Evolutionary conservation across 2,888 invertebrate genomes (phyloP), one percentile per base, ranked within the genome.

Genomic region (Copidosoma aretas): DNA sequence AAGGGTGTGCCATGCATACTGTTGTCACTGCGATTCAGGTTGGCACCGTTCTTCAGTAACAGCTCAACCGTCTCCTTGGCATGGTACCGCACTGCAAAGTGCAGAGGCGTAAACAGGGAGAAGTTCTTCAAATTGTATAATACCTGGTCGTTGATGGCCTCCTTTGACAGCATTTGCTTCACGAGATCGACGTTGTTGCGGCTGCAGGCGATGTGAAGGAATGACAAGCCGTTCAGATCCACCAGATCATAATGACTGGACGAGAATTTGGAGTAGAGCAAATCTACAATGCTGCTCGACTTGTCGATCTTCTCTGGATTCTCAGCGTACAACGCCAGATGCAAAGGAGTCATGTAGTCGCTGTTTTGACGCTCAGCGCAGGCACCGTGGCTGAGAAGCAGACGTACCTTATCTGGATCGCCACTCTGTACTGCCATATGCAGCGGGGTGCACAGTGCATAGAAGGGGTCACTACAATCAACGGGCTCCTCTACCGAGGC

Each of bases 311-410:
- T 25, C 10, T 49, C 17, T 21, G 10, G n/a, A 49, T 57, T 10
- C 15, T 62, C 57, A 25, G 39, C 57, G 24, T 67, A 56, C n/a
- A 67, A 24, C 12, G 68, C 68, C 8, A 67, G 25, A 24, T 67
- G 67, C 3, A 67, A 17, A 15, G 67, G 51, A 32, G 57, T 67
- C 58, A 41, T 58, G 25, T 53, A 25, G 5, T 67, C 1, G 0
- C 15, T 17, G 15, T 41, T 41, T 15, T 41, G 22, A 3, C 1
- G 1, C 10, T 51, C 43, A 17, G 52, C 17, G 19, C 51, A 4
- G 8, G 54, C 60, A 14, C 46, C 60, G 2, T 60, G 10, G 17
- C 46, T 1, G 14, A 62, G 8, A 19, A 62, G 53, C 10, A 62
- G 25, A 5, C 52, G 21, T n/a, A 62, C 61, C 25, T 39, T 43